Conservation (phyloP, 2,113 vertebrate genomes). For the Bambusicola thoracicus region DNA sequence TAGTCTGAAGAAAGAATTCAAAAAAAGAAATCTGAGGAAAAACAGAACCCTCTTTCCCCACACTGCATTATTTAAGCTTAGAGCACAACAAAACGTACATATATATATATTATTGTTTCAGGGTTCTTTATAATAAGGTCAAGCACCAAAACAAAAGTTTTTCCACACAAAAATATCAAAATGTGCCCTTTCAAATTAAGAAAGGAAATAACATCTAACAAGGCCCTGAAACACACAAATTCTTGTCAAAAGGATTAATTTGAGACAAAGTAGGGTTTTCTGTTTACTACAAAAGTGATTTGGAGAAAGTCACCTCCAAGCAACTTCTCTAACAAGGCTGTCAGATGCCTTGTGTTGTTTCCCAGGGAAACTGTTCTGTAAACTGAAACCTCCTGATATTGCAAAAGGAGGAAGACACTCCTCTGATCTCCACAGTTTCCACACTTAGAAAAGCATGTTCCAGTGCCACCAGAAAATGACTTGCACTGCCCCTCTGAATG, state of each 20-base stretch:
- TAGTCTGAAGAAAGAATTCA: neutral
- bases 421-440: neutral
- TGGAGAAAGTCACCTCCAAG: neutral
- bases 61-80: neutral
- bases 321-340: neutral
- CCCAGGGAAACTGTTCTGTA: slow-evolving; percentile 33
- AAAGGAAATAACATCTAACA: neutral
- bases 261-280: neutral
- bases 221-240: neutral
- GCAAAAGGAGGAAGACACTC: slow-evolving; percentile 37
- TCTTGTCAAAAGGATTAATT: neutral
- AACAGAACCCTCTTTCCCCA: neutral
- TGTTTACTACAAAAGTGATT: neutral
- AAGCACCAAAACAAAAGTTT: neutral
- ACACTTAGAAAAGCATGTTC: neutral
- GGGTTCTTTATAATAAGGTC: neutral
- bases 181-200: accelerated
- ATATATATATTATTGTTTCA: too few relatives aligned
- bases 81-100: neutral
- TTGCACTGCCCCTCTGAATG: neutral
- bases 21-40: neutral
- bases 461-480: neutral
- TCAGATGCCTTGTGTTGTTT: neutral
- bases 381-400: slow-evolving; percentile 30
- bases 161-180: neutral